Conservation (phyloP, 2,113 vertebrate species). For the Reinhardtius hippoglossoides region DNA sequence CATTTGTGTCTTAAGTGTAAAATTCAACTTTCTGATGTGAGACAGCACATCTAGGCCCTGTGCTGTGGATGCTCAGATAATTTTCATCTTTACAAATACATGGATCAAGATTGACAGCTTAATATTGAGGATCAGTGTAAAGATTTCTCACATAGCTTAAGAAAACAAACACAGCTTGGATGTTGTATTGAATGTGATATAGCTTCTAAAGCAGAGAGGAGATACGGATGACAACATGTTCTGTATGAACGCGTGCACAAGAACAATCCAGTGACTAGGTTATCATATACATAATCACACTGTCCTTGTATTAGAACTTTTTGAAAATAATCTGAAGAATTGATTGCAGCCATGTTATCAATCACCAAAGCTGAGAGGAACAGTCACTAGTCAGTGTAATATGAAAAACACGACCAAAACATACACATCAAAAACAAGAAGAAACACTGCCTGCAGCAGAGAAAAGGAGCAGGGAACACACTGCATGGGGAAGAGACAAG, state of each 20-base stretch:
- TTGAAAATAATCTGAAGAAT: not conserved
- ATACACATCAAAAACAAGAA: slow-evolving; percentile 24
- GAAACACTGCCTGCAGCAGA: slow-evolving; percentile 29
- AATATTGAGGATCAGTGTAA: too few species aligned
- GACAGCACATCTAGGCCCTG: too few species aligned
- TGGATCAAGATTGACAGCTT: too few species aligned
- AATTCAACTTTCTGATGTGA: too few species aligned
- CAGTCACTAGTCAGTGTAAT: not conserved
- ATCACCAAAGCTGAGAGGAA: not conserved
- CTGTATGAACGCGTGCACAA: not conserved
- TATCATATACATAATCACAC: slow-evolving; percentile 3
- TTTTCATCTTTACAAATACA: too few species aligned
- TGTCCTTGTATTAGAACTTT: not conserved
- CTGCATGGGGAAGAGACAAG: slow-evolving; percentile 62
- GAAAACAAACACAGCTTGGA: too few species aligned
- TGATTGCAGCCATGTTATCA: not conserved
- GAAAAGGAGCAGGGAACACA: slow-evolving; percentile 39
- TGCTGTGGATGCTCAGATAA: too few species aligned
- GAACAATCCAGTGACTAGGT: not conserved
- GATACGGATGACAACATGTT: too few species aligned
- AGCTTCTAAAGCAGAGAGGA: too few species aligned
- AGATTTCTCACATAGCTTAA: too few species aligned
- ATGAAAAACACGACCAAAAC: slow-evolving; percentile 21
- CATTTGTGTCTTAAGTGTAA: too few species aligned
- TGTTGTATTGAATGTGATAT: too few species aligned